These are phyloP conservation scores for Mechanitis mazaeus DNA, from an alignment of 2,888 invertebrate genomes.

Conservation along the genomic window DNA sequence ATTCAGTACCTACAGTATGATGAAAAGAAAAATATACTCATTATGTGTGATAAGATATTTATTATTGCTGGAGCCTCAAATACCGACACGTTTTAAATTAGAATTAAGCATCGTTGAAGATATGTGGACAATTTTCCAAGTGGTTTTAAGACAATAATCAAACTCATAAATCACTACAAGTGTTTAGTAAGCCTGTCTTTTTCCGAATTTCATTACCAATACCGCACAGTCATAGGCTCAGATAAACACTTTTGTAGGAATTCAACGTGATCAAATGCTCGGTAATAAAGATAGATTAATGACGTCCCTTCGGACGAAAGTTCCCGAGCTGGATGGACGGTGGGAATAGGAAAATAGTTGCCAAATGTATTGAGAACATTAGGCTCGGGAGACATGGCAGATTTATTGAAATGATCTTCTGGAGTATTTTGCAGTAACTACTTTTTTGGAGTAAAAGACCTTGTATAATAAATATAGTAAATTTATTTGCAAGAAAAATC, in stretches of 20 bases:
- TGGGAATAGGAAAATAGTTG: slow-evolving; percentile 26
- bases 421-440: not conserved
- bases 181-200: slow-evolving; percentile 32
- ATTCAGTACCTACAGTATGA: too few relatives aligned
- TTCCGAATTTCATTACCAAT: slow-evolving; percentile 29
- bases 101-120: too few relatives aligned
- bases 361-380: slow-evolving; percentile 22
- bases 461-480: too few relatives aligned
- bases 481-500: too few relatives aligned
- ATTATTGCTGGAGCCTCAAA: too few relatives aligned
- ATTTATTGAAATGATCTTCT: slow-evolving; percentile 18
- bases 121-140: too few relatives aligned
- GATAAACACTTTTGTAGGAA: slow-evolving; percentile 60
- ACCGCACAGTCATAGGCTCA: slow-evolving; percentile 50
- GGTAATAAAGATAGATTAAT: slow-evolving; percentile 72
- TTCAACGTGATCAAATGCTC: slow-evolving; percentile 58
- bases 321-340: slow-evolving; percentile 26
- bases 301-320: slow-evolving; percentile 34
- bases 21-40: too few relatives aligned
- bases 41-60: too few relatives aligned
- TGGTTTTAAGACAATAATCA: too few relatives aligned
- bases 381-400: slow-evolving; percentile 10
- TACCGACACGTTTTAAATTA: too few relatives aligned
- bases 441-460: not conserved
- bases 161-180: slow-evolving; percentile 16